phyloP scores from a whole-genome alignment of 2,797 vertebrate genomes.

The Tinamus major region DNA sequence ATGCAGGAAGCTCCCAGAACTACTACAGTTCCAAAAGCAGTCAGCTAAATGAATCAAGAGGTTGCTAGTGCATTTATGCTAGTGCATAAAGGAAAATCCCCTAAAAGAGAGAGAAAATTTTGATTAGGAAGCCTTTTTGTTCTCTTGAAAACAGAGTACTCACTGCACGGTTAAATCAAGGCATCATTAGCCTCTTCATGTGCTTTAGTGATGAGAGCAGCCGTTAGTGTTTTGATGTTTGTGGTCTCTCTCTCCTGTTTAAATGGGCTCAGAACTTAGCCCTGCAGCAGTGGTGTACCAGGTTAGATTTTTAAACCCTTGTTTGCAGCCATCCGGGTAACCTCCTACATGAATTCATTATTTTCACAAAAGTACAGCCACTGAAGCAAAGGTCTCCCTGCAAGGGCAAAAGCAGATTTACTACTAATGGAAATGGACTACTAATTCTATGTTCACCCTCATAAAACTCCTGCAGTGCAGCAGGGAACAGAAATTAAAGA shows the following conservation, averaged over 20 bases:
- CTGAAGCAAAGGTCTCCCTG: constrained; percentile 69
- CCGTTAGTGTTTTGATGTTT: constrained; percentile 24
- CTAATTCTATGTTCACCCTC: constrained; percentile 77
- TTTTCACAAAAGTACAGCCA: constrained; percentile 70
- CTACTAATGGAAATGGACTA: constrained; percentile 75
- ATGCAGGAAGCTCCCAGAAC: neutral
- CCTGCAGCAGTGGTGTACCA: constrained; percentile 31
- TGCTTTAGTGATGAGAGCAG: neutral
- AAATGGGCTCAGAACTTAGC: constrained; percentile 29
- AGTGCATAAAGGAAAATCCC: neutral
- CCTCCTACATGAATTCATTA: constrained; percentile 70
- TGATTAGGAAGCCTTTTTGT: neutral
- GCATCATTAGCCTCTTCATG: neutral
- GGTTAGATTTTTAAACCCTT: constrained; percentile 48
- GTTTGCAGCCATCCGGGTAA: constrained; percentile 31
- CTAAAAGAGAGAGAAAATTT: neutral
- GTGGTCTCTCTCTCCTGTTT: neutral
- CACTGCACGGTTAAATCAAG: neutral
- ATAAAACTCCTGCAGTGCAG: constrained; percentile 76
- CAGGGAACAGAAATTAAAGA: constrained; percentile 75
- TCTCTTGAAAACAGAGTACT: neutral
- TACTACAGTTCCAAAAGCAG: rapidly evolving
- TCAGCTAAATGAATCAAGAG: neutral
- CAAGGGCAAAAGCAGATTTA: constrained; percentile 81
- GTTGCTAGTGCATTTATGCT: neutral